Percentiles rank a stretch among this genome's conserved stretches.
phyloP scores from a whole-genome alignment of 2,888 invertebrate genomes.

The Xestia rhomboidea region DNA sequence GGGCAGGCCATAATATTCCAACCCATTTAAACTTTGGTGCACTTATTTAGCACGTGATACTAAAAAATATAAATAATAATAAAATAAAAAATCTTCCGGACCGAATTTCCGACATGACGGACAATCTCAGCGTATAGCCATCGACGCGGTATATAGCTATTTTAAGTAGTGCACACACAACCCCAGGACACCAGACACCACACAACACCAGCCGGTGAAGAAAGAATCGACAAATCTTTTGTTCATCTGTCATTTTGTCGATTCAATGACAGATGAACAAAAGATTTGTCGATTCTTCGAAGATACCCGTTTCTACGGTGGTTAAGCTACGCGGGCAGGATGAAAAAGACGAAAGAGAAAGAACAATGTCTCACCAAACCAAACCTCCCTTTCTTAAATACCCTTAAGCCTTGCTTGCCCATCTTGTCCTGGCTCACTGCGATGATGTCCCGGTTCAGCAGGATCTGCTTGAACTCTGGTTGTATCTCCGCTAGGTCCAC shows the following conservation, averaged over 20 bases:
- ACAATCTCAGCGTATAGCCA: background rate
- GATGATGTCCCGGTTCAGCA: conserved; percentile 91
- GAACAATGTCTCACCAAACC: conserved; percentile 42
- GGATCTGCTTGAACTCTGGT: conserved; percentile 89
- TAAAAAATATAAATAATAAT: background rate
- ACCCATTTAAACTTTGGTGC: background rate
- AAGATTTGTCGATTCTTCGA: too few species aligned
- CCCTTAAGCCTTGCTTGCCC: conserved; percentile 90
- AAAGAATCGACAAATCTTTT: too few species aligned
- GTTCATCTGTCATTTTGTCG: too few species aligned
- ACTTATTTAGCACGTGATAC: background rate
- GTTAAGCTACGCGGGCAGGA: too few species aligned
- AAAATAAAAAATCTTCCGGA: background rate
- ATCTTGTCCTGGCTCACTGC: conserved; percentile 92
- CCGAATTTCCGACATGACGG: background rate
- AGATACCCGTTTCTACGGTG: too few species aligned
- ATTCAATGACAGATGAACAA: too few species aligned
- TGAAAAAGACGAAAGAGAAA: background rate
- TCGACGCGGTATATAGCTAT: background rate
- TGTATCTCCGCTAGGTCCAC: conserved; percentile 90
- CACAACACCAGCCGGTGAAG: too few species aligned
- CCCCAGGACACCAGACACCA: too few species aligned
- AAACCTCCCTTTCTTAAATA: conserved; percentile 71
- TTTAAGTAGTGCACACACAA: too few species aligned
- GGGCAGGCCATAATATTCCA: background rate